Conservation (phyloP, 1,140 invertebrate species). For the Aleiodes sp. region DNA sequence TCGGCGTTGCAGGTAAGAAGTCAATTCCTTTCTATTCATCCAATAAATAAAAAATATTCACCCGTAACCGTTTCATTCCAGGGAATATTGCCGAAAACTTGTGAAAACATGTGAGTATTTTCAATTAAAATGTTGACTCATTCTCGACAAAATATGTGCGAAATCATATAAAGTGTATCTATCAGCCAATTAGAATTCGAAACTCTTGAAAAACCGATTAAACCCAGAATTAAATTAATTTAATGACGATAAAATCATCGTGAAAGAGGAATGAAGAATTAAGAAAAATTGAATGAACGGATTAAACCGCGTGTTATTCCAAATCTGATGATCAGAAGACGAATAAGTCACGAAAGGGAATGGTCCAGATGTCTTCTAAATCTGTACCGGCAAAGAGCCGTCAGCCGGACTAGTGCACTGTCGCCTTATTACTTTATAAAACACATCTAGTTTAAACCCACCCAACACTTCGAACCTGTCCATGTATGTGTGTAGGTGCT, state of each 20-base stretch:
- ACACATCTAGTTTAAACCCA: neutral
- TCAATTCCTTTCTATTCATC: too few relatives aligned
- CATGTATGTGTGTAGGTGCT: neutral
- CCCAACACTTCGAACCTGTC: neutral
- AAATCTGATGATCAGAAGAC: conserved; percentile 19
- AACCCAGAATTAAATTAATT: too few relatives aligned
- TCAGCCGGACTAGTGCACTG: conserved; percentile 4
- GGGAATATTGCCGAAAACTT: too few relatives aligned
- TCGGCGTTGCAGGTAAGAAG: too few relatives aligned
- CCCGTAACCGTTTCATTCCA: too few relatives aligned
- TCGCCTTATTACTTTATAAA: neutral
- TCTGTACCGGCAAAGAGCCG: conserved; percentile 39
- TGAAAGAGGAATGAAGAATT: neutral
- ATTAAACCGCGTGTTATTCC: neutral
- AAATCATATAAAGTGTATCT: too few relatives aligned
- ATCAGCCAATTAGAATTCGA: neutral
- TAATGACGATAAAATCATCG: too few relatives aligned
- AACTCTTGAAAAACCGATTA: neutral
- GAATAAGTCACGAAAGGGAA: conserved; percentile 1
- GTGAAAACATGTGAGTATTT: too few relatives aligned
- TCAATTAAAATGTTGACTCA: too few relatives aligned
- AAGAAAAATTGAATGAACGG: neutral
- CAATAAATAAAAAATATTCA: too few relatives aligned
- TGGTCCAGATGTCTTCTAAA: conserved; percentile 51
- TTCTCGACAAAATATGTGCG: too few relatives aligned